phyloP scores from a whole-genome alignment of 2,797 vertebrate genomes.

The Champsocephalus gunnari region DNA sequence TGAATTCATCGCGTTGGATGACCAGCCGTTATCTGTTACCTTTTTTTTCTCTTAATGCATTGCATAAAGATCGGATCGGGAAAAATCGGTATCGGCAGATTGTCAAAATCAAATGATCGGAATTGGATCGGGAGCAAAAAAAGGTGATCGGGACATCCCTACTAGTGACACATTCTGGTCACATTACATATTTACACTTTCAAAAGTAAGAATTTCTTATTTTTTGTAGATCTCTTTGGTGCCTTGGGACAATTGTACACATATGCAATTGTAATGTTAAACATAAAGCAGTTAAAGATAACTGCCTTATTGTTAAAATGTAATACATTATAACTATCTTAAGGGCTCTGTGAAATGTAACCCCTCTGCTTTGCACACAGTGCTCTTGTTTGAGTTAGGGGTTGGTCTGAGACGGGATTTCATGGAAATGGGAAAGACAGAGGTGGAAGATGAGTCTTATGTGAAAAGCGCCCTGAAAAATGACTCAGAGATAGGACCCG shows the following conservation, averaged over 20 bases:
- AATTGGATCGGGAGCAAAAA: too few species aligned
- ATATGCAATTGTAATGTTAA: constrained; percentile 44
- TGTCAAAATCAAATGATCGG: too few species aligned
- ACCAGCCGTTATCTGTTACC: too few species aligned
- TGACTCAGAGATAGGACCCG: constrained; percentile 61
- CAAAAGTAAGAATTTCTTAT: background rate
- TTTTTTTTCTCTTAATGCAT: too few species aligned
- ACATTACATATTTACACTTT: background rate
- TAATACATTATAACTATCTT: constrained; percentile 16
- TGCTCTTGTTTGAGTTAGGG: constrained; percentile 38
- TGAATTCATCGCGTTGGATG: too few species aligned
- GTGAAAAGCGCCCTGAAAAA: constrained; percentile 59
- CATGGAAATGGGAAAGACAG: constrained; percentile 45
- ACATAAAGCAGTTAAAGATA: constrained; percentile 20
- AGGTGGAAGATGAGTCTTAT: constrained; percentile 43
- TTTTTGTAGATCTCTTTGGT: background rate
- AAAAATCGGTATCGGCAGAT: too few species aligned
- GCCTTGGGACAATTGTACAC: constrained; percentile 27
- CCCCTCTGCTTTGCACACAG: constrained; percentile 24
- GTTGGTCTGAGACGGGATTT: constrained; percentile 13
- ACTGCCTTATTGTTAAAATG: constrained; percentile 32
- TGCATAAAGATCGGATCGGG: too few species aligned
- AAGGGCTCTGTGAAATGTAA: constrained; percentile 35
- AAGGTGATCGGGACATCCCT: too few species aligned
- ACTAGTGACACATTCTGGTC: background rate